A percentile compares a stretch with the other conserved stretches of the same genome.
Evolutionary conservation across 2,888 invertebrate genomes (phyloP).

Genomic region (Imbricaverruca yamaguchii): DNA sequence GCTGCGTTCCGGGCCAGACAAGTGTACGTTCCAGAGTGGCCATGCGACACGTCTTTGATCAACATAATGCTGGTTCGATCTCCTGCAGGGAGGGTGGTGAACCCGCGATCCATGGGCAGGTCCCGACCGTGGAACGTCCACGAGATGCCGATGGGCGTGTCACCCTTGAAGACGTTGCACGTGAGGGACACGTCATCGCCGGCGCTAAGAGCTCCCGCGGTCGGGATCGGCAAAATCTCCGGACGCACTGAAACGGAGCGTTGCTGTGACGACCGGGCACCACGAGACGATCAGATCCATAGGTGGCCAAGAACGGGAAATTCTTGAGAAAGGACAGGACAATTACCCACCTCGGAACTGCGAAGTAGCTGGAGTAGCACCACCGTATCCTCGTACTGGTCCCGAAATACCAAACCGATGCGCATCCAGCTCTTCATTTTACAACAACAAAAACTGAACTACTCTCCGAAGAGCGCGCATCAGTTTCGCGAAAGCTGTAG

Average conservation of each 20-base stretch:
- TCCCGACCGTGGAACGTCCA: slow-evolving; percentile 42
- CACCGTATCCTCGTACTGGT: no score
- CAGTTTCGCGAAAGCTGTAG: no score
- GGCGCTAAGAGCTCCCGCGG: slow-evolving; percentile 64
- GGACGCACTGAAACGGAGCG: slow-evolving; percentile 55
- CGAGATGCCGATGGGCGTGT: slow-evolving; percentile 47
- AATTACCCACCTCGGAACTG: no score
- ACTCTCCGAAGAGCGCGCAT: no score
- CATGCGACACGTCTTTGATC: slow-evolving; percentile 34
- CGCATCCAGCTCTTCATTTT: no score
- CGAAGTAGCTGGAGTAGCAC: no score
- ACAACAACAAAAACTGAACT: no score
- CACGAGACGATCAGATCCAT: no score
- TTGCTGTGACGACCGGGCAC: no score
- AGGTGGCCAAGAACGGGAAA: no score
- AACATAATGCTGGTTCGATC: slow-evolving; percentile 35
- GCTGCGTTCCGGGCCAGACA: slow-evolving; percentile 35
- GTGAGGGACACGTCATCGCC: slow-evolving; percentile 64
- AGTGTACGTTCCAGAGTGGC: slow-evolving; percentile 36
- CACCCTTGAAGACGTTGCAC: slow-evolving; percentile 66
- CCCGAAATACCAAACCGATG: no score
- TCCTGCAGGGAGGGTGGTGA: slow-evolving; percentile 24
- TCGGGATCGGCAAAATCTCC: slow-evolving; percentile 64
- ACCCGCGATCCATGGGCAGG: slow-evolving; percentile 34
- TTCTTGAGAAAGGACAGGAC: no score